phyloP scores from a whole-genome alignment of 2,888 invertebrate genomes.

The Diogma glabrata region DNA sequence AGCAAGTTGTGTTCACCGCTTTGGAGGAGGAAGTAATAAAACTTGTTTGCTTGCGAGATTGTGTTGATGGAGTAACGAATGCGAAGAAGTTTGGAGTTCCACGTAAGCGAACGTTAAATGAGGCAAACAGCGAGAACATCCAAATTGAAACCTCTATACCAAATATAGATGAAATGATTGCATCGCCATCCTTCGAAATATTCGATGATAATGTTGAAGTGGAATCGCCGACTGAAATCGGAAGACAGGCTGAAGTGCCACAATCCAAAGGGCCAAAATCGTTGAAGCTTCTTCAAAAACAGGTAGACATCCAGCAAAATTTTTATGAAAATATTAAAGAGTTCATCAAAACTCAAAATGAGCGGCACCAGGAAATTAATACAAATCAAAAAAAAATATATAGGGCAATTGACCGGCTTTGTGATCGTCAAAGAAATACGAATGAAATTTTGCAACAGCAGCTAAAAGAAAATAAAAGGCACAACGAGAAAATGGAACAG shows the following conservation, averaged over 20 bases:
- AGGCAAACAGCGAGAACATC: background rate
- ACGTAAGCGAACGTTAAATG: conserved; percentile 2
- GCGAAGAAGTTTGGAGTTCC: conserved; percentile 5
- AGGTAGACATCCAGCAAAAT: background rate
- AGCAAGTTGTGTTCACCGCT: background rate
- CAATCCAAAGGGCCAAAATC: background rate
- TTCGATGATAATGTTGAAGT: conserved; percentile 3
- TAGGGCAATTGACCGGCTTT: conserved; percentile 3
- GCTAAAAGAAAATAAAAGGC: background rate
- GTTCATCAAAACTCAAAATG: background rate
- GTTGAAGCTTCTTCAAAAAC: background rate
- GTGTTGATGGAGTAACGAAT: conserved; percentile 1
- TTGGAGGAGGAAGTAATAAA: background rate
- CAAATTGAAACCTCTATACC: background rate
- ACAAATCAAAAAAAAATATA: background rate
- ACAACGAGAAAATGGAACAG: background rate
- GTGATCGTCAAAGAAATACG: background rate
- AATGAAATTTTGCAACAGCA: conserved; percentile 4
- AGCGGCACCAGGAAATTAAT: background rate
- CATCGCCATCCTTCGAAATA: conserved; percentile 3
- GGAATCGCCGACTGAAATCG: background rate
- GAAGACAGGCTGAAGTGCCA: background rate
- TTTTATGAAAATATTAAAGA: background rate
- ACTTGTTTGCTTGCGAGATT: background rate
- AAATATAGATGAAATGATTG: background rate